Base-by-base conservation (phyloP, 1,140 invertebrate genomes). In the Carposina sasakii region DNA sequence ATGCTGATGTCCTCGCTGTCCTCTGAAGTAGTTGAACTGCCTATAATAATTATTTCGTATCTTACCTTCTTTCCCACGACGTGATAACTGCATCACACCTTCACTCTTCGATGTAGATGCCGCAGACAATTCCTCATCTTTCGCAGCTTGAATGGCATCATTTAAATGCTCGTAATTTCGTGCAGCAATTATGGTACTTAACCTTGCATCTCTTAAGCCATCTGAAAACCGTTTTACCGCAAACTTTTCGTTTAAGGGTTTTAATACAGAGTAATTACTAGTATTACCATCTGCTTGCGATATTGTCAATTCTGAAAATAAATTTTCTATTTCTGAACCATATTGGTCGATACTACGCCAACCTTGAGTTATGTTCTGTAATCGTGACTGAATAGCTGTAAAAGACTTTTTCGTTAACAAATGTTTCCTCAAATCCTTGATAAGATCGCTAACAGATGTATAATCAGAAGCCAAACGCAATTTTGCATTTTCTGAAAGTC, bases 211-310 rank as follows among this genome's bases (percentile, higher is more conserved):
- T 19, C 42, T 13, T 5, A 45, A 19, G 4, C 42, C 42, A 19
- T 45, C 43, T n/a, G 43, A 6, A 34, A 45, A 45, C 16, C 20
- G 23, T 24, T 37, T 26, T 3, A 48, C 26, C 10, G 31, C 34
- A 5, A 23, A 9, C n/a, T 48, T 34, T 34, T 48, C 45, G 20
- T 48, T 23, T 20, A 48, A 21, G 23, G 34, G 45, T 24, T 39
- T 37, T 8, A 48, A 34, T 10, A 48, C 26, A 17, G 22, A n/a
- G 19, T 23, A 48, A 12, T 13, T 15, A 17, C 26, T 22, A 15
- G n/a, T 4, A 13, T 48, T 37, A 1, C 20, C 22, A 12, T 45
- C 21, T 10, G 43, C 43, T 22, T 45, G 43, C 17, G 43, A 33
- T 10, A 45, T 45, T 19, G 43, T 45, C 4, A 45, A n/a, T n/a